Evolutionary conservation across 2,797 vertebrate species (phyloP).

Genomic region (Chlorospingus flavigularis): DNA sequence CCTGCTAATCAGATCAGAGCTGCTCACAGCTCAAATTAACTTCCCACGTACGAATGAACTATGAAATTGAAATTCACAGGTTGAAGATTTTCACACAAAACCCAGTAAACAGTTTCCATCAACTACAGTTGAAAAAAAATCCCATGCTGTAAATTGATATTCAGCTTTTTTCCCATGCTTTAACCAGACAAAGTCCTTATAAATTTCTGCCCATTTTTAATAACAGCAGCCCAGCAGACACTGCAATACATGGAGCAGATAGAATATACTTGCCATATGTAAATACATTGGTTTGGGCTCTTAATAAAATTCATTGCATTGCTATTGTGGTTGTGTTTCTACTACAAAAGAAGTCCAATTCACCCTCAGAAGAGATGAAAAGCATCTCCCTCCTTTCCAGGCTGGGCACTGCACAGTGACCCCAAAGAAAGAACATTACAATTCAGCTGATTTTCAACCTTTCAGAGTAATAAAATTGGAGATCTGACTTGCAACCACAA

Average conservation of each 20-base stretch:
- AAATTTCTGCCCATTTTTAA: not conserved
- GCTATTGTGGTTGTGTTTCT: not conserved
- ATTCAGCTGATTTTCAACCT: not conserved
- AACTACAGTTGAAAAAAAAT: not conserved
- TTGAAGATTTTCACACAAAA: not conserved
- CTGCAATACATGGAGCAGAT: not conserved
- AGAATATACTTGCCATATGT: not conserved
- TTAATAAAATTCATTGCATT: not conserved
- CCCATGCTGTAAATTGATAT: not conserved
- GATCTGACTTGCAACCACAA: not conserved
- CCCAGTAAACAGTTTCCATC: not conserved
- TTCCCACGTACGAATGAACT: not conserved
- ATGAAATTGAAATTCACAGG: not conserved
- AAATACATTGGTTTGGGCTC: not conserved
- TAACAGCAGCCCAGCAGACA: not conserved
- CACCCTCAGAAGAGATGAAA: not conserved
- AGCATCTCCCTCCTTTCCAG: not conserved
- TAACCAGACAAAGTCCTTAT: not conserved
- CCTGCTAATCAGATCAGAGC: not conserved
- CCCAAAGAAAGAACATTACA: not conserved
- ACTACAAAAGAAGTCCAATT: not conserved
- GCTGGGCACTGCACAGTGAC: not conserved
- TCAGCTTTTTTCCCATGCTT: not conserved
- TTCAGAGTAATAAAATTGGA: conserved; percentile 33
- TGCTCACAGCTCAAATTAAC: not conserved